Evolutionary conservation across 2,113 vertebrate genomes (phyloP).

Genomic region (Pseudopipra pipra): DNA sequence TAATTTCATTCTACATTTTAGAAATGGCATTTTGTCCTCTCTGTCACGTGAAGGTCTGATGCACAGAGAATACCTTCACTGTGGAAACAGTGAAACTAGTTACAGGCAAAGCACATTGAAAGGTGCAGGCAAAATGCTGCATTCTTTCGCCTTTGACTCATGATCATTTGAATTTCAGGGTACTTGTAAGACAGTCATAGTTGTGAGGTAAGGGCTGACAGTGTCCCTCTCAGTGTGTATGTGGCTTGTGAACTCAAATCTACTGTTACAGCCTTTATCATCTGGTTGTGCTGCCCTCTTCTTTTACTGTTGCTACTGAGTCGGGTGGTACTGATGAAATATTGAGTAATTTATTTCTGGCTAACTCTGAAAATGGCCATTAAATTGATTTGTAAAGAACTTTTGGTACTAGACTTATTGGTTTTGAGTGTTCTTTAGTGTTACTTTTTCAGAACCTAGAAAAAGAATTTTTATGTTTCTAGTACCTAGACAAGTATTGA

Average conservation of each 20-base stretch:
- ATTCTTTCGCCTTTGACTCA: neutral
- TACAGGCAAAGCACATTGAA: neutral
- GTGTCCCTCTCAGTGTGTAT: neutral
- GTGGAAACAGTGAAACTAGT: neutral
- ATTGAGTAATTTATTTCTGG: neutral
- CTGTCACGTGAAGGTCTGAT: neutral
- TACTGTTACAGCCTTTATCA: neutral
- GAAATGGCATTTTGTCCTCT: neutral
- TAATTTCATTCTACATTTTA: constrained; percentile 12
- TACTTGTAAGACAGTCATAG: neutral
- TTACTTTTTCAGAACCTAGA: neutral
- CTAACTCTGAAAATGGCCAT: neutral
- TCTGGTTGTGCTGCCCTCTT: neutral
- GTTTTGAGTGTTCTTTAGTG: neutral
- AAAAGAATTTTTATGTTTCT: neutral
- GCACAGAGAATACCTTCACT: neutral
- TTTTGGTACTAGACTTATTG: neutral
- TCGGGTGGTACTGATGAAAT: neutral
- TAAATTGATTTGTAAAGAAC: neutral
- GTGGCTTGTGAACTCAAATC: neutral
- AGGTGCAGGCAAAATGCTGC: neutral
- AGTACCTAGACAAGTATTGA: neutral
- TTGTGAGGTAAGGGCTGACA: neutral
- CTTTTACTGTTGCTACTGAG: neutral
- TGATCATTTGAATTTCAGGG: neutral